Conservation (phyloP, 2,888 invertebrate genomes). For the Epistrophe eligans region DNA sequence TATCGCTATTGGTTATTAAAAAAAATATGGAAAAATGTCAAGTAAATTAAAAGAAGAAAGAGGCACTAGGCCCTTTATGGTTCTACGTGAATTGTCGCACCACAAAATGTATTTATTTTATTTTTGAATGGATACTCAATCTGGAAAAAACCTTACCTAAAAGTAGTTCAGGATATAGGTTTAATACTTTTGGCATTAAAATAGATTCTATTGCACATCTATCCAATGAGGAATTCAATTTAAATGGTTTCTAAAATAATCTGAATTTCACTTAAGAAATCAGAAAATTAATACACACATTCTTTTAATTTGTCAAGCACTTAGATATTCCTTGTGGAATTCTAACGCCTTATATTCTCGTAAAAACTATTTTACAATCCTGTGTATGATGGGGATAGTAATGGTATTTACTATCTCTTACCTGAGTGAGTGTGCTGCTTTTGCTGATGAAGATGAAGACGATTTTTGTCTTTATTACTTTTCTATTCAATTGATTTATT, state of each 20-base stretch:
- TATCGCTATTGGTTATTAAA: too few species aligned
- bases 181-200: too few species aligned
- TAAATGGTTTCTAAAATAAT: not conserved
- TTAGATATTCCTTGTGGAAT: not conserved
- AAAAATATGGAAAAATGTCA: too few species aligned
- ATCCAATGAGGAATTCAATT: too few species aligned
- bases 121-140: too few species aligned
- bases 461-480: conserved; percentile 35
- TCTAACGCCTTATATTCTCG: not conserved
- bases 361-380: not conserved
- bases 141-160: too few species aligned
- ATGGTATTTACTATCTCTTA: conserved; percentile 3
- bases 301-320: conserved; percentile 15
- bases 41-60: too few species aligned
- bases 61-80: too few species aligned
- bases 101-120: too few species aligned
- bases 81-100: too few species aligned
- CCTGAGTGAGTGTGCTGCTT: not conserved
- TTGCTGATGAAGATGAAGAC: conserved; percentile 32
- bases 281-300: conserved; percentile 10
- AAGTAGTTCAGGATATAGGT: too few species aligned
- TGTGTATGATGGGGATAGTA: not conserved
- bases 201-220: too few species aligned
- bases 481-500: conserved; percentile 56
- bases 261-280: not conserved